Conservation (phyloP, 1,140 invertebrate species). For the Panagrolaimus sp. region DNA sequence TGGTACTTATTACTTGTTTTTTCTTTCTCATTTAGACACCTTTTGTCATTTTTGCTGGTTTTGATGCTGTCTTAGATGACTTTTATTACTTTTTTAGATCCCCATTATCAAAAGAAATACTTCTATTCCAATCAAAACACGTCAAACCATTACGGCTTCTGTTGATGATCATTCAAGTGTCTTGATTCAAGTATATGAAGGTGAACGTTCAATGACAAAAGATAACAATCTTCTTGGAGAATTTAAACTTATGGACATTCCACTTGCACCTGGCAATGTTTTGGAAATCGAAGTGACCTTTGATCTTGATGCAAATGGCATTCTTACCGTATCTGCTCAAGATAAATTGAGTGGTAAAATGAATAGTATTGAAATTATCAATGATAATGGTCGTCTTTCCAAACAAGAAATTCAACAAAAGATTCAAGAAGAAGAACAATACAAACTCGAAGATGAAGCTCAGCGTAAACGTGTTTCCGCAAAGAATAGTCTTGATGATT, state of each 20-base stretch:
- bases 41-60: no score
- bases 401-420: constrained; percentile 93
- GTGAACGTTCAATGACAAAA: constrained; percentile 42
- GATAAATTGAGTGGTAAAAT: constrained; percentile 76
- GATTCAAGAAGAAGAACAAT: constrained; percentile 93
- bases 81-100: no score
- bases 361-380: constrained; percentile 89
- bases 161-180: constrained; percentile 42
- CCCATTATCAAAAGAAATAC: constrained; percentile 82
- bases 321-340: constrained; percentile 60
- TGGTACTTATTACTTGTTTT: no score
- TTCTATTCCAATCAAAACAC: constrained; percentile 39
- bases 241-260: constrained; percentile 56
- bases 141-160: constrained; percentile 44
- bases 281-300: constrained; percentile 67
- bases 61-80: no score
- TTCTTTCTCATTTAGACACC: no score
- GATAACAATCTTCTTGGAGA: constrained; percentile 34
- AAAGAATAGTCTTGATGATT: constrained; percentile 86
- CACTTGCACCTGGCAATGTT: constrained; percentile 63
- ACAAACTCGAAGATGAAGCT: constrained; percentile 79
- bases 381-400: constrained; percentile 82
- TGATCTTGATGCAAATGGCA: constrained; percentile 65
- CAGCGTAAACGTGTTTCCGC: constrained; percentile 73
- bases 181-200: constrained; percentile 41